phyloP scores from a whole-genome alignment of 2,888 invertebrate genomes.

The Tetragnatha montana region DNA sequence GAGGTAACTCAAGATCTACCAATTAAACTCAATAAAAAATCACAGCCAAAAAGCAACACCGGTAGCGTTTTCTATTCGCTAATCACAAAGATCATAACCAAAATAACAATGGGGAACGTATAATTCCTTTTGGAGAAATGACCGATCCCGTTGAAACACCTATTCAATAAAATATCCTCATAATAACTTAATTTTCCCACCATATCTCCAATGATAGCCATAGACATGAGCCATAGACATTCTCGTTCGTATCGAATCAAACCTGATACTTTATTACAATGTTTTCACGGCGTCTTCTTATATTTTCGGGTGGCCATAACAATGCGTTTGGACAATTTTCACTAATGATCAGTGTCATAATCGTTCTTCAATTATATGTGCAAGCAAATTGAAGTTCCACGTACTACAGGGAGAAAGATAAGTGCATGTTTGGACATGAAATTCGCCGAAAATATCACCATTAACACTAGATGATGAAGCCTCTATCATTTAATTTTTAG shows the following conservation, averaged over 20 bases:
- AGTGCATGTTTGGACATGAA: conserved; percentile 16
- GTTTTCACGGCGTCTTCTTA: too few relatives aligned
- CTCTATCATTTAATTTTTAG: conserved; percentile 32
- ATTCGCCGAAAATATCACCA: conserved; percentile 19
- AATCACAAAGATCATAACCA: too few relatives aligned
- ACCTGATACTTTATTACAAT: conserved; percentile 1
- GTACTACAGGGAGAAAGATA: background rate
- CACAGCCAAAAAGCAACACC: too few relatives aligned
- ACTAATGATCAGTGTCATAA: conserved; percentile 30
- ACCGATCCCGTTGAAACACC: background rate
- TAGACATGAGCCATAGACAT: background rate
- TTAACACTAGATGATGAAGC: conserved; percentile 48
- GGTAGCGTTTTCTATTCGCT: too few relatives aligned
- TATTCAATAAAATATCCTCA: background rate
- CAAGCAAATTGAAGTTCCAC: conserved; percentile 5
- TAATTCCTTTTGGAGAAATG: background rate
- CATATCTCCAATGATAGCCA: background rate
- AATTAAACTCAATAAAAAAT: too few relatives aligned
- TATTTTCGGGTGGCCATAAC: conserved; percentile 15
- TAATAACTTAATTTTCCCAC: background rate
- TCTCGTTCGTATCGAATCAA: background rate
- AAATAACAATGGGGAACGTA: background rate
- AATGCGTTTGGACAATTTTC: conserved; percentile 24
- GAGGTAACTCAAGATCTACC: too few relatives aligned
- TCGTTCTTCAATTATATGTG: conserved; percentile 42